Percentiles rank a stretch among this genome's conserved stretches.
Evolutionary conservation across 2,888 invertebrate species (phyloP).

Genomic region (Lacanobia oleracea): DNA sequence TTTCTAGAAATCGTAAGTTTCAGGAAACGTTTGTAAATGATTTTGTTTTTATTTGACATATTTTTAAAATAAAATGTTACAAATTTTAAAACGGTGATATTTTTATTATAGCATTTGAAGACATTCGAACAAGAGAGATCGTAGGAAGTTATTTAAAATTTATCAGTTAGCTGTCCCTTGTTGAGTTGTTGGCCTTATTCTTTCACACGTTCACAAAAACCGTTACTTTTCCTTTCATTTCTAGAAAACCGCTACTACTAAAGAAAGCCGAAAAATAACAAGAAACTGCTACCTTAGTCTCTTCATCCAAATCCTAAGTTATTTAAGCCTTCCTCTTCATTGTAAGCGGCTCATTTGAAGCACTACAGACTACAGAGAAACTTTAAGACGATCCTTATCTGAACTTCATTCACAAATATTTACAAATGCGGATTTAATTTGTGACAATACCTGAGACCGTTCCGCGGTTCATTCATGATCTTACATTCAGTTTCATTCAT

Average conservation of each 20-base stretch:
- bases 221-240: constrained; percentile 20
- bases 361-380: constrained; percentile 29
- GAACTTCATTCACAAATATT: constrained; percentile 84
- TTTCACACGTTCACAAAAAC: neutral
- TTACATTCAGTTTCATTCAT: constrained; percentile 77
- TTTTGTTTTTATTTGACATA: neutral
- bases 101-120: neutral
- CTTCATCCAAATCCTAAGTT: constrained; percentile 26
- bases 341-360: constrained; percentile 65
- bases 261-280: constrained; percentile 43
- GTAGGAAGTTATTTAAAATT: neutral
- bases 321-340: constrained; percentile 65
- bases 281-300: constrained; percentile 44
- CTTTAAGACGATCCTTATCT: constrained; percentile 55
- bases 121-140: neutral
- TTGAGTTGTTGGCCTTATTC: constrained; percentile 15
- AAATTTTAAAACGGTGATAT: neutral
- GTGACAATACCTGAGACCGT: constrained; percentile 59
- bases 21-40: neutral
- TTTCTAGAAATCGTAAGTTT: neutral
- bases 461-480: constrained; percentile 64
- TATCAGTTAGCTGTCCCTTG: neutral
- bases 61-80: neutral
- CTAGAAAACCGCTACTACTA: constrained; percentile 15
- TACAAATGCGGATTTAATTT: constrained; percentile 80